Evolutionary conservation across 2,113 vertebrate species (phyloP).

Genomic region (Onychorhynchus coronatus): DNA sequence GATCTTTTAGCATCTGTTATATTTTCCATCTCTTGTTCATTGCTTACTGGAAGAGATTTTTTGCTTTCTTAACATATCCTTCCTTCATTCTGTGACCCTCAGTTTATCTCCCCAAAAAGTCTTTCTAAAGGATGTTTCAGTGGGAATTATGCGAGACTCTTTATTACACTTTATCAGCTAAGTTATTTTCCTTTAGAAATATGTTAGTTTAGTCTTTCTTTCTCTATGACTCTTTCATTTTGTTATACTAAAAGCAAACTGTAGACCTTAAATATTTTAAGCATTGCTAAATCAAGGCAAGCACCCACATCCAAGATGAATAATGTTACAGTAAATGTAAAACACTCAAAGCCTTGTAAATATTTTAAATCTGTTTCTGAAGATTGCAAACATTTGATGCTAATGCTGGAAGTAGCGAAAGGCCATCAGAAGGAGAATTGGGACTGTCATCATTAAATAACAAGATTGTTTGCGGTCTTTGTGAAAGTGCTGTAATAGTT

Average conservation of each 20-base stretch:
- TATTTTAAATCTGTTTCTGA: slow-evolving; percentile 36
- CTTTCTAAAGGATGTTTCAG: neutral
- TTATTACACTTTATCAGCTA: neutral
- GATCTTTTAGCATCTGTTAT: neutral
- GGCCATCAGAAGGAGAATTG: neutral
- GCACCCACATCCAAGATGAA: neutral
- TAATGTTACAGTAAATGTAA: neutral
- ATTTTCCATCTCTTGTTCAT: neutral
- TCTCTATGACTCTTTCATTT: neutral
- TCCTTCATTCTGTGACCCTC: neutral
- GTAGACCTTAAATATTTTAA: neutral
- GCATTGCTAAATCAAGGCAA: neutral
- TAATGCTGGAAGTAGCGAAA: neutral
- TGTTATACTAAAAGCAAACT: neutral
- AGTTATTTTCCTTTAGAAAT: neutral
- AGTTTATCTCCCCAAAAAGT: neutral
- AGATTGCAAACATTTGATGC: neutral
- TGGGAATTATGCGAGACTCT: neutral
- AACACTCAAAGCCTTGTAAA: slow-evolving; percentile 4
- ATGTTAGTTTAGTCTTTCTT: neutral
- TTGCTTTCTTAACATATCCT: neutral
- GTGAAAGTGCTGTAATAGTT: neutral
- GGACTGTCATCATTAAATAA: neutral
- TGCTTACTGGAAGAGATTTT: neutral
- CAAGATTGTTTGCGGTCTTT: neutral